phyloP scores from a whole-genome alignment of 2,888 invertebrate genomes.

The Disparrhopalites patrizii region DNA sequence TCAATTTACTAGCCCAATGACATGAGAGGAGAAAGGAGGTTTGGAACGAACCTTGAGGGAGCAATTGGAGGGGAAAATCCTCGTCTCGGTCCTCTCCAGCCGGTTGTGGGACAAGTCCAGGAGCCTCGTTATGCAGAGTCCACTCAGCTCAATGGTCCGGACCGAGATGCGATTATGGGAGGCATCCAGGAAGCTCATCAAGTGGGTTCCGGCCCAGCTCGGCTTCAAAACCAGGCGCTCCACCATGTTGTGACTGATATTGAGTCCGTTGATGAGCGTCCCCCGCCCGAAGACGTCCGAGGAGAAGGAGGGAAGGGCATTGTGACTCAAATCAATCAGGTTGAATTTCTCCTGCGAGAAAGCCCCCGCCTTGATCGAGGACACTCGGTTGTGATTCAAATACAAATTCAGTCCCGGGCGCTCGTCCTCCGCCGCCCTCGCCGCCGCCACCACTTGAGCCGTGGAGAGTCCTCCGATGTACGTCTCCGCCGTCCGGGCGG shows the following conservation, averaged over 20 bases:
- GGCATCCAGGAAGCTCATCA: conserved; percentile 58
- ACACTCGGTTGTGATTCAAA: conserved; percentile 70
- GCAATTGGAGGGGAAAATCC: conserved; percentile 44
- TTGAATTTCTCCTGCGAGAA: conserved; percentile 59
- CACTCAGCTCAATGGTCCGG: conserved; percentile 32
- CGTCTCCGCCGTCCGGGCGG: neutral
- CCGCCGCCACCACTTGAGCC: neutral
- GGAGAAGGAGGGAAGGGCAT: conserved; percentile 64
- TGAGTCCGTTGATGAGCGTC: conserved; percentile 72
- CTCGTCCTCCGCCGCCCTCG: conserved; percentile 45
- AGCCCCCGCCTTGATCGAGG: conserved; percentile 65
- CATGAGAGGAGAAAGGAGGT: too few relatives aligned
- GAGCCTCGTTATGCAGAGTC: conserved; percentile 58
- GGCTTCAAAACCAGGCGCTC: conserved; percentile 70
- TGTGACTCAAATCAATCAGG: conserved; percentile 44
- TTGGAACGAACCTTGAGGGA: conserved; percentile 45
- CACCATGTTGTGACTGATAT: conserved; percentile 71
- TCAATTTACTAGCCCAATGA: neutral
- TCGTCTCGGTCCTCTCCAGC: conserved; percentile 62
- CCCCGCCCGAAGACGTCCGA: conserved; percentile 67
- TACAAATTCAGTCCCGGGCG: conserved; percentile 57
- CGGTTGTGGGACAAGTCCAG: conserved; percentile 74
- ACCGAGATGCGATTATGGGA: conserved; percentile 63
- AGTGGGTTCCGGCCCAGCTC: conserved; percentile 29
- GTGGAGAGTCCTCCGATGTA: neutral